Conservation (phyloP, 2,888 invertebrate species). For the Cataglyphis rosenhaueri region DNA sequence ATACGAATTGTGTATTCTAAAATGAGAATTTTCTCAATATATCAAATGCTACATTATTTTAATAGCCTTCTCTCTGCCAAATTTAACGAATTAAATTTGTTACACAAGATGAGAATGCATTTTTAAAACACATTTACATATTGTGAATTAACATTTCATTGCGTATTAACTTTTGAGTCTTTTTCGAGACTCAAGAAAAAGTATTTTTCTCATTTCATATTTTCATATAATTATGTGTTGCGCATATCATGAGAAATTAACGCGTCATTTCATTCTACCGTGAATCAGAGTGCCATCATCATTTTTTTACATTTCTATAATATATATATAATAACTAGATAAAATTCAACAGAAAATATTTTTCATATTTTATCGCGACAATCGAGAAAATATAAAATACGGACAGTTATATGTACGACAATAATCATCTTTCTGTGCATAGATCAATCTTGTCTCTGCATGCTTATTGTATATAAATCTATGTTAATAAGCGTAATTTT, state of each 20-base stretch:
- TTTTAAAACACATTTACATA: constrained; percentile 1
- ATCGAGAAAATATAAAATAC: constrained; percentile 21
- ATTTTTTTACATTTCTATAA: constrained; percentile 53
- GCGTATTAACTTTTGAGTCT: constrained; percentile 32
- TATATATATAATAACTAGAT: constrained; percentile 39
- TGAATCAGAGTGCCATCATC: constrained; percentile 83
- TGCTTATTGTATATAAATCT: constrained; percentile 72
- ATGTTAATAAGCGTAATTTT: constrained; percentile 71
- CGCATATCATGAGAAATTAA: constrained; percentile 59
- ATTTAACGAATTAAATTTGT: constrained; percentile 83
- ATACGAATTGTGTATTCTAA: constrained; percentile 34
- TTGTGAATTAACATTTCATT: constrained; percentile 28
- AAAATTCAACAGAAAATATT: constrained; percentile 41
- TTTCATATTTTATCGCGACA: constrained; percentile 51
- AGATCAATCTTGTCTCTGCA: constrained; percentile 65
- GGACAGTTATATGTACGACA: constrained; percentile 60
- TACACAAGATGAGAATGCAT: constrained; percentile 81
- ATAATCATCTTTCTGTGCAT: constrained; percentile 66
- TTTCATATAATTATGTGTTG: constrained; percentile 34
- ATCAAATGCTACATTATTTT: constrained; percentile 31
- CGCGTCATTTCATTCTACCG: constrained; percentile 75
- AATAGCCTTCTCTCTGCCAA: constrained; percentile 81
- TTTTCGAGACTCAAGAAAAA: not conserved
- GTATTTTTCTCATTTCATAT: constrained; percentile 17
- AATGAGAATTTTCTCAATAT: constrained; percentile 27